These are phyloP conservation scores for Drosophila pandora DNA, from an alignment of 1,140 invertebrate species.

Conservation along the genomic window DNA sequence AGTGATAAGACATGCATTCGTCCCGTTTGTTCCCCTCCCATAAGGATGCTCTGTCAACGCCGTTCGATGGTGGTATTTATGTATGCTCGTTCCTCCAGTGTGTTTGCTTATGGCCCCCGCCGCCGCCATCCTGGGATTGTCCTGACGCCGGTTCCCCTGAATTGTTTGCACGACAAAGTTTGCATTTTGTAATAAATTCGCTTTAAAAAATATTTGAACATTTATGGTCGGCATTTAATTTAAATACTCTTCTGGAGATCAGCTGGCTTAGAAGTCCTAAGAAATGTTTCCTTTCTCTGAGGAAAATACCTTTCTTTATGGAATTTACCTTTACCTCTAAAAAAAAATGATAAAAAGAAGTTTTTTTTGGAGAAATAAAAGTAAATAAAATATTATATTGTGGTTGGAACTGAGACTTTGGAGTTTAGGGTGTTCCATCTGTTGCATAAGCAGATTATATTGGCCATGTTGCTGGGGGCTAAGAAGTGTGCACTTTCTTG, in stretches of 20 bases:
- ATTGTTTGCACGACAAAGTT: conserved; percentile 78
- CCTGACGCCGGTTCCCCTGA: conserved; percentile 18
- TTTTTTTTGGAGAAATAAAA: background rate
- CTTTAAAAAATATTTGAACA: conserved; percentile 69
- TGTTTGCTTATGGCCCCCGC: conserved; percentile 46
- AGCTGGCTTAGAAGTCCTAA: conserved; percentile 12
- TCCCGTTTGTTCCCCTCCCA: conserved; percentile 5
- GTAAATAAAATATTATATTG: background rate
- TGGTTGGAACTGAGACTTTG: background rate
- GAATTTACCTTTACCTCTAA: background rate
- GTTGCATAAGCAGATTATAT: background rate
- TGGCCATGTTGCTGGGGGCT: background rate
- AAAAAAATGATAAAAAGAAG: background rate
- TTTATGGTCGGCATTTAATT: conserved; percentile 74
- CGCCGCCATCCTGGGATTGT: background rate
- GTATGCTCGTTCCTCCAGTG: conserved; percentile 22
- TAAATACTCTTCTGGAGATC: conserved; percentile 55
- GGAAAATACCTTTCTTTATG: conserved; percentile 1
- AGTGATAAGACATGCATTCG: conserved; percentile 72
- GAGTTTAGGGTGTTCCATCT: background rate
- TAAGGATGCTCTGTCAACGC: background rate
- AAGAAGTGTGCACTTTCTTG: conserved; percentile 9
- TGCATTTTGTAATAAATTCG: conserved; percentile 73
- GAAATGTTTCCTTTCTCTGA: conserved; percentile 4
- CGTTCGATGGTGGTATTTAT: conserved; percentile 51